These are phyloP conservation scores for Pangasius djambal DNA, from an alignment of 2,797 vertebrate genomes.

Conservation along the genomic window DNA sequence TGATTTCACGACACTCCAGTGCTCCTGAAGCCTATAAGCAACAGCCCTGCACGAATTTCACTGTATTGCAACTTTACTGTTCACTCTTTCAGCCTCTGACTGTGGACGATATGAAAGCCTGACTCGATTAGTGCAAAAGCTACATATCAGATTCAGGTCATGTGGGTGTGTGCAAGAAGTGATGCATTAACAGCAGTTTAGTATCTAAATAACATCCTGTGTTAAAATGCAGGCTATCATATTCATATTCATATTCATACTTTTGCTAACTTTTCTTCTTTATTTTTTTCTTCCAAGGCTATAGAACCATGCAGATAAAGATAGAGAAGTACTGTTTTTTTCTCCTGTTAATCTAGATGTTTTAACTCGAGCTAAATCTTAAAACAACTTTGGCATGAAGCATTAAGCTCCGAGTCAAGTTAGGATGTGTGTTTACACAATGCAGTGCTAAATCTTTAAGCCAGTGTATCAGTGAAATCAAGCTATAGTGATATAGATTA, in stretches of 20 bases:
- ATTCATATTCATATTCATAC: neutral
- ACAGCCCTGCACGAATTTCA: neutral
- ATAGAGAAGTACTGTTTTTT: no score
- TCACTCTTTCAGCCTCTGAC: neutral
- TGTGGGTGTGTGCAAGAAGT: neutral
- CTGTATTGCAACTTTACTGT: neutral
- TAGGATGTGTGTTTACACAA: neutral
- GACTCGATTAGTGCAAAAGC: neutral
- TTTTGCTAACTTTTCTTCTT: neutral
- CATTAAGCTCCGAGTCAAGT: neutral
- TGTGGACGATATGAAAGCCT: neutral
- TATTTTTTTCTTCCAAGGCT: neutral
- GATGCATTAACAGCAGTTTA: neutral
- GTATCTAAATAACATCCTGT: neutral
- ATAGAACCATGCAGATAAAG: neutral
- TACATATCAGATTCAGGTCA: neutral
- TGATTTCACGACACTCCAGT: neutral
- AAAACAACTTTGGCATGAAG: neutral
- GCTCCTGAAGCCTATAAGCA: neutral
- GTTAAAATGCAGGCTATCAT: neutral
- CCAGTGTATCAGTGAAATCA: neutral
- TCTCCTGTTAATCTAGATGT: neutral
- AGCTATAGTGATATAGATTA: neutral
- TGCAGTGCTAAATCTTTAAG: neutral
- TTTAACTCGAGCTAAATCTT: neutral